These are phyloP conservation scores for Hydroisotoma schaefferi DNA, from an alignment of 2,888 invertebrate genomes.

Conservation along the genomic window DNA sequence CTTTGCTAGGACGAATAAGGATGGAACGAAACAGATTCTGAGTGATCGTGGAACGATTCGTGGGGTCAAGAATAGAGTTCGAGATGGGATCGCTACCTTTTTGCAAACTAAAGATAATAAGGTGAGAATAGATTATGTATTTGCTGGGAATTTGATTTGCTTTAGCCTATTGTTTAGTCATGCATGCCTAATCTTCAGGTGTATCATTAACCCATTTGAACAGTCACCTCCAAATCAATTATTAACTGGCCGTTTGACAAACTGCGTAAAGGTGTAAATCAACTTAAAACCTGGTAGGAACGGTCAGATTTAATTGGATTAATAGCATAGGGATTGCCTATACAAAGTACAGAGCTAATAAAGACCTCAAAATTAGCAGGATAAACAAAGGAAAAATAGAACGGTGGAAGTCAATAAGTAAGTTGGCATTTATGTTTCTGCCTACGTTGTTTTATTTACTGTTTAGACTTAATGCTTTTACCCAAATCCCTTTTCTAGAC, in stretches of 20 bases:
- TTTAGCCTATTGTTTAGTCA: background rate
- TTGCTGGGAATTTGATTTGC: background rate
- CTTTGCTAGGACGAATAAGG: conserved; percentile 58
- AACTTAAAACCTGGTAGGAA: background rate
- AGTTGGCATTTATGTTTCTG: too few species aligned
- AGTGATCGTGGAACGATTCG: conserved; percentile 90
- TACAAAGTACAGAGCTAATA: too few species aligned
- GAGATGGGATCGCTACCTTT: conserved; percentile 94
- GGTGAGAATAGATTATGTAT: conserved; percentile 56
- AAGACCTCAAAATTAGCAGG: too few species aligned
- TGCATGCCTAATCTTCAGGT: background rate
- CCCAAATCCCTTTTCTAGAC: too few species aligned
- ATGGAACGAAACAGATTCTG: conserved; percentile 71
- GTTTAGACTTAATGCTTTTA: too few species aligned
- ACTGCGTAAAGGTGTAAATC: background rate
- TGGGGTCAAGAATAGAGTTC: conserved; percentile 88
- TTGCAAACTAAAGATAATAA: conserved; percentile 71
- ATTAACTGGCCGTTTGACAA: background rate
- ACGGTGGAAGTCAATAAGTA: too few species aligned
- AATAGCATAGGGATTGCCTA: too few species aligned
- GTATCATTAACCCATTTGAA: background rate
- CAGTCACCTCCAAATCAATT: background rate
- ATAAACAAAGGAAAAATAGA: too few species aligned
- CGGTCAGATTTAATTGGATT: too few species aligned
- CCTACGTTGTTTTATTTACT: too few species aligned